Conservation (phyloP, 1,140 invertebrate species). For the Heliothis virescens region DNA sequence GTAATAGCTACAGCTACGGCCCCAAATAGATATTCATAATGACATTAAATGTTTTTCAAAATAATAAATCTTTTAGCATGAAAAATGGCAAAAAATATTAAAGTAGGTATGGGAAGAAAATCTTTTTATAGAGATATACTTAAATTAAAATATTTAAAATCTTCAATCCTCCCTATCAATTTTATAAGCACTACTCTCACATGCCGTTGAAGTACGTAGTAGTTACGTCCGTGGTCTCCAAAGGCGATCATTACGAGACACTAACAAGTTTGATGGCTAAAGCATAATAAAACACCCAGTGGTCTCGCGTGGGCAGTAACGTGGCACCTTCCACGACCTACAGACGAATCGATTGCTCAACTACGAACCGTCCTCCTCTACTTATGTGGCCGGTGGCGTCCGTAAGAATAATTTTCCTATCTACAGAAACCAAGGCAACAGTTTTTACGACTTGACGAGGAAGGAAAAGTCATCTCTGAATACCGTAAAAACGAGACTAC, state of each 20-base stretch:
- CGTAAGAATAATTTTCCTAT: constrained; percentile 36
- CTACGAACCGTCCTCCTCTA: not conserved
- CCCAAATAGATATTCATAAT: constrained; percentile 13
- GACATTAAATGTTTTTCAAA: not conserved
- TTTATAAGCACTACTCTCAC: too few species aligned
- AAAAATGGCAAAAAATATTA: too few species aligned
- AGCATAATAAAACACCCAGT: constrained; percentile 36
- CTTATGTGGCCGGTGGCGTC: constrained; percentile 11
- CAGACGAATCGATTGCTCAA: constrained; percentile 39
- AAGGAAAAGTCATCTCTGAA: constrained; percentile 5
- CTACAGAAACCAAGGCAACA: not conserved
- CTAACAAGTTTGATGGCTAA: constrained; percentile 31
- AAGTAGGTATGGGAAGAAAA: too few species aligned
- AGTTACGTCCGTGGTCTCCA: not conserved
- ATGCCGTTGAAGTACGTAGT: not conserved
- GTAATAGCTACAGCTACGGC: constrained; percentile 30
- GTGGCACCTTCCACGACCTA: constrained; percentile 35
- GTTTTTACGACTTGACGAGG: constrained; percentile 20
- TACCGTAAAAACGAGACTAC: constrained; percentile 11
- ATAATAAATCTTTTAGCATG: too few species aligned
- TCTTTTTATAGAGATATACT: too few species aligned
- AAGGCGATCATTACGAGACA: constrained; percentile 23
- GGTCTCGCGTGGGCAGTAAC: constrained; percentile 27
- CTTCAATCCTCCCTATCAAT: too few species aligned
- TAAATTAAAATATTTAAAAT: too few species aligned